Percentiles rank a stretch among this genome's conserved stretches.
Conservation (phyloP, 1,140 invertebrate genomes). For the Trinorchestia longiramus region DNA sequence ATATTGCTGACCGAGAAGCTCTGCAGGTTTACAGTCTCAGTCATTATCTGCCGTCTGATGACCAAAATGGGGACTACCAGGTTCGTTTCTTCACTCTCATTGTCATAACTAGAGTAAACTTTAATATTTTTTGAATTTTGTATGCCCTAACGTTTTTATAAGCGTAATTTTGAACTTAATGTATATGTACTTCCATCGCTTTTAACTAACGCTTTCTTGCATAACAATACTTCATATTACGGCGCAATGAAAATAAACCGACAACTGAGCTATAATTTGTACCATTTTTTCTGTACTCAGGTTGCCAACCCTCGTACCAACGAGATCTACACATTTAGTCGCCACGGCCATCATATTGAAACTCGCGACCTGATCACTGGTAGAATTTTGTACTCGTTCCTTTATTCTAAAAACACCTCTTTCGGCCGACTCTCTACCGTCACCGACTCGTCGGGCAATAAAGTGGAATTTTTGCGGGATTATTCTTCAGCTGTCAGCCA, state of each 20-base stretch:
- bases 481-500: constrained; percentile 82
- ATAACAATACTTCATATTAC: not conserved
- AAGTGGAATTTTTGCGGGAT: constrained; percentile 90
- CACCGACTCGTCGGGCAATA: constrained; percentile 91
- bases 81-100: constrained; percentile 72
- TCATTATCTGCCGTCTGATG: constrained; percentile 88
- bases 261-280: not conserved
- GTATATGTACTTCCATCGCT: not conserved
- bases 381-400: constrained; percentile 91
- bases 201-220: not conserved
- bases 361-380: constrained; percentile 93
- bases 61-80: constrained; percentile 88
- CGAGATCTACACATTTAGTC: constrained; percentile 91
- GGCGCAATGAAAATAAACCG: not conserved
- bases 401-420: constrained; percentile 96
- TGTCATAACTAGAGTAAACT: not conserved
- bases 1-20: constrained; percentile 87
- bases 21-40: constrained; percentile 89
- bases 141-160: not conserved
- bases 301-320: constrained; percentile 79
- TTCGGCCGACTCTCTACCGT: constrained; percentile 94
- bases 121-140: not conserved
- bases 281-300: constrained; percentile 42
- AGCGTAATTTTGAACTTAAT: not conserved
- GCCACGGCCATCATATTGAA: constrained; percentile 89